Conservation (phyloP, 2,888 invertebrate species). For the Drosophila aldrichi region DNA sequence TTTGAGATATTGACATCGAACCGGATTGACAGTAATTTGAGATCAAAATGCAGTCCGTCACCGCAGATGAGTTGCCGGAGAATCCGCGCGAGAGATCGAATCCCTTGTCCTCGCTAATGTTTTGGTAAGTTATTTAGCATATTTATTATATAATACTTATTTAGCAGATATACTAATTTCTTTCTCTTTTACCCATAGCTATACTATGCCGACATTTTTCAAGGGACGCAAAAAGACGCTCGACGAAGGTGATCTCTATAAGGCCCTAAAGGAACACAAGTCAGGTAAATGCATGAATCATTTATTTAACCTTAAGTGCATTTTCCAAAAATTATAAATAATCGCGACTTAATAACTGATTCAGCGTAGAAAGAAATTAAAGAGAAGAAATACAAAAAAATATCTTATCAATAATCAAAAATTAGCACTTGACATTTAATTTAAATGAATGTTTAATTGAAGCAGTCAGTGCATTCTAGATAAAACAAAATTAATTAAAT, state of each 20-base stretch:
- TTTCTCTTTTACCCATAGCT: constrained; percentile 86
- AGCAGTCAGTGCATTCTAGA: too few species aligned
- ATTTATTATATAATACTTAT: constrained; percentile 2
- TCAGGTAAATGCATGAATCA: constrained; percentile 86
- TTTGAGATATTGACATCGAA: constrained; percentile 41
- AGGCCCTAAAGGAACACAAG: constrained; percentile 89
- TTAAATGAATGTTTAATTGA: neutral
- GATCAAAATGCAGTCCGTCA: constrained; percentile 83
- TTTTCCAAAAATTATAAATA: neutral
- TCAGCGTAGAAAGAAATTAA: neutral
- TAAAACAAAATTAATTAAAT: too few species aligned
- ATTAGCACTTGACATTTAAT: neutral
- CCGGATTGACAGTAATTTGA: constrained; percentile 43
- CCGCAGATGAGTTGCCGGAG: constrained; percentile 85
- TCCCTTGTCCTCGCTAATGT: constrained; percentile 88
- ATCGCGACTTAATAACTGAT: neutral
- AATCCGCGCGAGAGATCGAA: constrained; percentile 88
- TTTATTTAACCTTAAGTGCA: too few species aligned
- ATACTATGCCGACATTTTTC: constrained; percentile 91
- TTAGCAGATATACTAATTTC: neutral
- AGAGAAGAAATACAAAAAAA: neutral
- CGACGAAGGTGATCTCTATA: constrained; percentile 90
- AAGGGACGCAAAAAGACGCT: constrained; percentile 90
- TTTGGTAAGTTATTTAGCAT: constrained; percentile 85
- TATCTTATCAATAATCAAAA: neutral